Percentiles rank a stretch among this genome's conserved stretches.
These are phyloP conservation scores for Chaenodraco wilsoni DNA, from an alignment of 2,797 vertebrate genomes.

Conservation along the genomic window DNA sequence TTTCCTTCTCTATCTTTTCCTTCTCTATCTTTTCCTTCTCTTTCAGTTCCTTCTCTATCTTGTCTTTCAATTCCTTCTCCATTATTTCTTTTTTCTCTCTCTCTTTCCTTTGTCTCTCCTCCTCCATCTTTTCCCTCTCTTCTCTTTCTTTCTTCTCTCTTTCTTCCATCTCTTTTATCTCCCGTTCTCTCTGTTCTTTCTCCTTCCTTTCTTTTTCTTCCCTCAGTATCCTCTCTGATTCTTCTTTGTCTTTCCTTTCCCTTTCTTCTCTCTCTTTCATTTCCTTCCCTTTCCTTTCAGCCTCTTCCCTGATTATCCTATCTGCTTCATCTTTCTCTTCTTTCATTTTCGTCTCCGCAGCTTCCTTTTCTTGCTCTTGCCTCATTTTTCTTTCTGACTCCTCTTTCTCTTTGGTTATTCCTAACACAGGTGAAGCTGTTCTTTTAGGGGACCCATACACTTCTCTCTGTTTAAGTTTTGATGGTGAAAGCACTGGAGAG, in stretches of 20 bases:
- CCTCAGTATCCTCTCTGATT: slow-evolving; percentile 45
- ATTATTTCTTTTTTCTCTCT: slow-evolving; percentile 20
- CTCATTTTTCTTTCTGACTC: slow-evolving; percentile 60
- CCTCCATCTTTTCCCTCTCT: slow-evolving; percentile 26
- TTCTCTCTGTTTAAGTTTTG: slow-evolving; percentile 79
- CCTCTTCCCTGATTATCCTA: slow-evolving; percentile 27
- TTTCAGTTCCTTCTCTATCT: slow-evolving; percentile 5
- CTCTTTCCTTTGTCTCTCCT: slow-evolving; percentile 8
- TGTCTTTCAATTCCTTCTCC: slow-evolving; percentile 7
- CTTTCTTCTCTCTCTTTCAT: slow-evolving; percentile 49
- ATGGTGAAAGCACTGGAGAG: slow-evolving; percentile 79
- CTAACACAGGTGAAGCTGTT: slow-evolving; percentile 63
- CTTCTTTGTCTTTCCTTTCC: slow-evolving; percentile 46
- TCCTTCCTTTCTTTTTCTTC: slow-evolving; percentile 47
- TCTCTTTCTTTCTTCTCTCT: slow-evolving; percentile 23
- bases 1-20: not conserved
- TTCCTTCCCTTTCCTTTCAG: slow-evolving; percentile 50
- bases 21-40: slow-evolving; percentile 7
- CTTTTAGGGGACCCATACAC: slow-evolving; percentile 78
- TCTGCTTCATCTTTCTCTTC: slow-evolving; percentile 51
- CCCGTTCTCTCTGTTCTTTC: slow-evolving; percentile 22
- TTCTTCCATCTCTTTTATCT: slow-evolving; percentile 5
- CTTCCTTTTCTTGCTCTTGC: slow-evolving; percentile 71
- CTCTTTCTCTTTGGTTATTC: slow-evolving; percentile 54
- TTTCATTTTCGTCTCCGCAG: slow-evolving; percentile 47